These are phyloP conservation scores for Atlantisia rogersi DNA, from an alignment of 2,113 vertebrate genomes.

Conservation along the genomic window DNA sequence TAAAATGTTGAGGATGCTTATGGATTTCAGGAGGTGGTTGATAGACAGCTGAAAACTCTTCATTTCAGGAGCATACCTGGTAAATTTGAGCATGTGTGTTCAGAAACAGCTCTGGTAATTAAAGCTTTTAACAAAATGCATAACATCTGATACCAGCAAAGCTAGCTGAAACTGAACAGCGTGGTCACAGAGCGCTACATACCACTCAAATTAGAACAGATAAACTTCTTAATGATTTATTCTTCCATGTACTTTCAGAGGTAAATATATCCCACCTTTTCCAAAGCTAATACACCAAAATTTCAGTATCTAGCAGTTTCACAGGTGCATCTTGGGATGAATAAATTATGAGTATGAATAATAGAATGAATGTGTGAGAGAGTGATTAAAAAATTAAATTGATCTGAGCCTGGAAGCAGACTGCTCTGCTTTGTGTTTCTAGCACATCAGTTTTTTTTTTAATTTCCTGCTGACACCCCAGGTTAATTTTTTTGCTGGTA, in stretches of 20 bases:
- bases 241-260: neutral
- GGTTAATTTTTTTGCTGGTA: constrained; percentile 34
- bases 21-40: neutral
- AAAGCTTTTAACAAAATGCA: neutral
- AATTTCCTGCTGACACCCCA: constrained; percentile 17
- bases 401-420: neutral
- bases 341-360: neutral
- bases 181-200: neutral
- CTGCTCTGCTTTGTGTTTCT: constrained; percentile 13
- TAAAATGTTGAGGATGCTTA: neutral
- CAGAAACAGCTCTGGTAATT: neutral
- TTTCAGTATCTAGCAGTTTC: neutral
- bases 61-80: neutral
- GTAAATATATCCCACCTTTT: neutral
- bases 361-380: neutral
- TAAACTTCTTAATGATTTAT: neutral
- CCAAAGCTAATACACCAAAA: neutral
- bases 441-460: neutral
- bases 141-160: too few species aligned
- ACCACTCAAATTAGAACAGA: neutral
- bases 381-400: constrained; percentile 51
- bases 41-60: neutral
- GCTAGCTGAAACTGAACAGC: neutral
- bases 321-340: neutral
- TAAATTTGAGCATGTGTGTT: neutral